Percentiles rank a stretch among this genome's conserved stretches.
Evolutionary conservation across 2,797 vertebrate species (phyloP).

Genomic region (Danio albolineatus): DNA sequence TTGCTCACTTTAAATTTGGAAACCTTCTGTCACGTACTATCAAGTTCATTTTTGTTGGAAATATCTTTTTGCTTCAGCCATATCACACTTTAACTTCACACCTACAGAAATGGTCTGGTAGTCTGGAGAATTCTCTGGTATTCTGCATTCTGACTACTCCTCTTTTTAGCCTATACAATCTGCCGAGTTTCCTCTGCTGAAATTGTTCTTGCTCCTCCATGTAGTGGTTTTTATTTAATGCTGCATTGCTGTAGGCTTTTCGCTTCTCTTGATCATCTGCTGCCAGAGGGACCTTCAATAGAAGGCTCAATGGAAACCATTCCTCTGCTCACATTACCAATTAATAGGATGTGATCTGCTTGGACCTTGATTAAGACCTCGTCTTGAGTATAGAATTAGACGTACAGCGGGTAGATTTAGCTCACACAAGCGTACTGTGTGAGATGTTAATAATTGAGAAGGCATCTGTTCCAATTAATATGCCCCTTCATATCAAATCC

Average conservation of each 20-base stretch:
- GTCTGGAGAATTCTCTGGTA: background rate
- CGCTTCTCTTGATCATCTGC: constrained; percentile 5
- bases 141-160: background rate
- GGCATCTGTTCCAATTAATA: constrained; percentile 89
- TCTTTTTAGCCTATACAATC: background rate
- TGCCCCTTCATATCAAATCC: constrained; percentile 85
- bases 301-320: constrained; percentile 2
- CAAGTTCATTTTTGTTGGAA: background rate
- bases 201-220: background rate
- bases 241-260: constrained; percentile 19
- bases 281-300: background rate
- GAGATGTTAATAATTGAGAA: constrained; percentile 87
- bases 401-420: constrained; percentile 76
- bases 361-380: constrained; percentile 54
- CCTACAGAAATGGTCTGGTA: background rate
- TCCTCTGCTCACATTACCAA: constrained; percentile 13
- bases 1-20: background rate
- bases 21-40: background rate
- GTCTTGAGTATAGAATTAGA: constrained; percentile 26
- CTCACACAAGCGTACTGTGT: constrained; percentile 80
- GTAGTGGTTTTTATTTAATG: constrained; percentile 15
- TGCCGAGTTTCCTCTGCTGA: background rate
- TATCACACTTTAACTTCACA: background rate
- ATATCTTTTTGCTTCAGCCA: background rate
- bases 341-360: constrained; percentile 8